Evolutionary conservation across 92 coral and sea anemone genomes (phyloP).

Genomic region (Zoanthus gigantus): DNA sequence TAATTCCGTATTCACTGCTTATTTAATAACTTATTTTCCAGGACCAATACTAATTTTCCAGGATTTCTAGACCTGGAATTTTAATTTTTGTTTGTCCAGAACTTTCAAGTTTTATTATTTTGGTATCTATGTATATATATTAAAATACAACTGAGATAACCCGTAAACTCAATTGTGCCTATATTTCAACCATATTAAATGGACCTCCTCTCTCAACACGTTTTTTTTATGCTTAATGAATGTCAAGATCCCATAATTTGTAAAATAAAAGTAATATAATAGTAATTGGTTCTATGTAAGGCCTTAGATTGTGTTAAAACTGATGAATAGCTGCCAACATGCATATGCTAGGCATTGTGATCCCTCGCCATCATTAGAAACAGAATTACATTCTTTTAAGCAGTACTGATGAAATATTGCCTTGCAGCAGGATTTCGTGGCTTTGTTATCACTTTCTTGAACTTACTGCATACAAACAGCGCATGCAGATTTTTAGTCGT

Average conservation of each 20-base stretch:
- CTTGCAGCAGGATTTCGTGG: slow-evolving; percentile 1
- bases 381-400: slow-evolving; percentile 9
- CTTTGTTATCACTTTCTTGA: slow-evolving; percentile 14
- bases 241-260: background rate
- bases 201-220: slow-evolving; percentile 2
- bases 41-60: too few relatives aligned
- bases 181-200: background rate
- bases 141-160: too few relatives aligned
- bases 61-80: background rate
- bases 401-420: slow-evolving; percentile 6
- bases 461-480: background rate
- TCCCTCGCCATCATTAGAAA: slow-evolving; percentile 4
- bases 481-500: background rate
- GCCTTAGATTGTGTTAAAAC: slow-evolving; percentile 5
- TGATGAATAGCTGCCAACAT: background rate
- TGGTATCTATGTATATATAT: background rate
- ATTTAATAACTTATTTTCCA: too few relatives aligned
- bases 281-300: slow-evolving; percentile 4
- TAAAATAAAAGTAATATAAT: background rate
- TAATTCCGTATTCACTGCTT: too few relatives aligned
- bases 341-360: slow-evolving; percentile 3
- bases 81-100: background rate
- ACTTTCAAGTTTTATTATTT: background rate
- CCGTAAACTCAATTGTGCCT: too few relatives aligned
- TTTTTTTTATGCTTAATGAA: background rate